A percentile compares a stretch with the other conserved stretches of the same genome.
phyloP scores from a whole-genome alignment of 2,888 invertebrate genomes.

The Leucoptera coffeella region DNA sequence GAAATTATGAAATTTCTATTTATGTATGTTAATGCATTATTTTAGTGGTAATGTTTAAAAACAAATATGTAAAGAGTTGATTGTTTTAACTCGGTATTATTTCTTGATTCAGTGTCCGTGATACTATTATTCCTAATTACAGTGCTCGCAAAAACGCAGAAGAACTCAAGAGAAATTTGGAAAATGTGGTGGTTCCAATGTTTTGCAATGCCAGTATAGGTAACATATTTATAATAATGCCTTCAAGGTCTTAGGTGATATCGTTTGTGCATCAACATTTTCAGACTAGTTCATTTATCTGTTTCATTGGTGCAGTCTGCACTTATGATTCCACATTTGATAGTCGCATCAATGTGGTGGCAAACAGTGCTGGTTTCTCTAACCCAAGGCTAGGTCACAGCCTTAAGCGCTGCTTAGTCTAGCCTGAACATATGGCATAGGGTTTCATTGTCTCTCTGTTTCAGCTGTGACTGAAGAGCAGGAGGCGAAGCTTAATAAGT shows the following conservation, averaged over 20 bases:
- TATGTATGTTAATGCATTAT: too few species aligned
- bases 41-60: too few species aligned
- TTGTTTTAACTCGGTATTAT: too few species aligned
- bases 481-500: conserved; percentile 85
- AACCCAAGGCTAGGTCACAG: too few species aligned
- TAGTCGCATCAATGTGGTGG: too few species aligned
- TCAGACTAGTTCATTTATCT: conserved; percentile 9
- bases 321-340: too few species aligned
- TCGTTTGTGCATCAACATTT: conserved; percentile 38
- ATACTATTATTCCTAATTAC: conserved; percentile 54
- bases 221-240: conserved; percentile 54
- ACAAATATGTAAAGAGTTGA: too few species aligned
- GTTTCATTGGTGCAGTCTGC: too few species aligned
- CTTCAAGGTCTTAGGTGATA: conserved; percentile 23
- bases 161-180: conserved; percentile 88
- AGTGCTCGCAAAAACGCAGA: conserved; percentile 94
- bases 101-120: conserved; percentile 46
- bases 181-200: conserved; percentile 95
- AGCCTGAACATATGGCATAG: conserved; percentile 24
- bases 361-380: conserved; percentile 91
- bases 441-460: conserved; percentile 41
- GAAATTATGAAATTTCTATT: too few species aligned
- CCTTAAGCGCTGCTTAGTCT: conserved; percentile 40
- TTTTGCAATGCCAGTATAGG: conserved; percentile 90
- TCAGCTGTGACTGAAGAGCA: conserved; percentile 81